Percentiles rank a stretch among this genome's conserved stretches.
phyloP scores from a whole-genome alignment of 2,113 vertebrate genomes.

The Penelope pileata region DNA sequence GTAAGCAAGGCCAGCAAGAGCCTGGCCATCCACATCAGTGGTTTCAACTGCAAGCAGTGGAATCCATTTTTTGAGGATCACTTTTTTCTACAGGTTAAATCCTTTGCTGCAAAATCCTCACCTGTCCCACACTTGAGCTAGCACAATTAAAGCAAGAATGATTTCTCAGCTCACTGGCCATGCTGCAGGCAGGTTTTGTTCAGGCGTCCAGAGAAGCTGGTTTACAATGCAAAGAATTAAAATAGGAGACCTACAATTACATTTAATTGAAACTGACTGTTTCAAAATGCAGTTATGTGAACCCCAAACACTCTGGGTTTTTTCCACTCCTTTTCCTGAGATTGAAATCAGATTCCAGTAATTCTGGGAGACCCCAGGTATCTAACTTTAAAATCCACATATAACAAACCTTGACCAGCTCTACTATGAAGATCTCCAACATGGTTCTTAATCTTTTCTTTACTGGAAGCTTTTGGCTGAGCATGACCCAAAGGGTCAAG shows the following conservation, averaged over 20 bases:
- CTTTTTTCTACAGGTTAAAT: neutral
- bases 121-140: neutral
- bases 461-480: neutral
- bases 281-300: neutral
- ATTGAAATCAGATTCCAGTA: neutral
- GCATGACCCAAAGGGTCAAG: neutral
- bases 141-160: neutral
- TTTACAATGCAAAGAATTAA: neutral
- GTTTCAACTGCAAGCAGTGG: neutral
- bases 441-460: neutral
- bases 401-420: neutral
- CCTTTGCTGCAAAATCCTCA: neutral
- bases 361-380: neutral
- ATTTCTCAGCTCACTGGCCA: neutral
- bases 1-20: neutral
- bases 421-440: neutral
- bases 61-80: neutral
- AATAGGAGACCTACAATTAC: neutral
- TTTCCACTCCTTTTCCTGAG: rapidly evolving
- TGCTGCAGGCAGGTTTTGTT: neutral
- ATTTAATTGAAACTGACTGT: neutral
- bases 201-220: neutral
- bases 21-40: neutral
- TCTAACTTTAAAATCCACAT: neutral
- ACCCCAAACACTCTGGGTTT: neutral